Conservation (phyloP, 2,797 vertebrate genomes). For the Atherinosoma microstoma region DNA sequence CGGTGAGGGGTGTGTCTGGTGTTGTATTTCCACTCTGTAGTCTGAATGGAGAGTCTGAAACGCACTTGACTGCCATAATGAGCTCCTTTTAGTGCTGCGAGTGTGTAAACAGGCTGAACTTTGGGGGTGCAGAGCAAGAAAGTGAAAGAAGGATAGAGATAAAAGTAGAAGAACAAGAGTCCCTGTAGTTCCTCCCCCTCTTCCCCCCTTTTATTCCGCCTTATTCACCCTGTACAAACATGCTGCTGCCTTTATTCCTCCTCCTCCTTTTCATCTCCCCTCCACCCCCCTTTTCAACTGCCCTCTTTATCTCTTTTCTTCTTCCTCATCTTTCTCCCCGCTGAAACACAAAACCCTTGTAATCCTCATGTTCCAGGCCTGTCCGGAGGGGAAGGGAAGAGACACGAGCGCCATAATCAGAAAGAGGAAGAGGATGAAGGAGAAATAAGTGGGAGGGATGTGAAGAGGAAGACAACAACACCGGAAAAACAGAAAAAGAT, state of each 20-base stretch:
- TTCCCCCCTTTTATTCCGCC: slow-evolving; percentile 28
- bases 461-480: not conserved
- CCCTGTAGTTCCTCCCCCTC: slow-evolving; percentile 46
- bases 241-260: not conserved
- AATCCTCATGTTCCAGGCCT: slow-evolving; percentile 68
- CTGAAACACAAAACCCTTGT: slow-evolving; percentile 78
- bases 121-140: slow-evolving; percentile 14
- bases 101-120: slow-evolving; percentile 38
- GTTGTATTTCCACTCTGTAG: slow-evolving; percentile 67
- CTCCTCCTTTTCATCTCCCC: slow-evolving; percentile 1
- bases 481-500: slow-evolving; percentile 1
- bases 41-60: slow-evolving; percentile 58
- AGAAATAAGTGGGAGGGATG: slow-evolving; percentile 14
- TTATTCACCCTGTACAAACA: slow-evolving; percentile 46
- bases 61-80: slow-evolving; percentile 63
- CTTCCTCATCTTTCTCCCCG: slow-evolving; percentile 64
- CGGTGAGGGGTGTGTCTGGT: slow-evolving; percentile 71
- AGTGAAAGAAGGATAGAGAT: slow-evolving; percentile 35
- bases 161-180: slow-evolving; percentile 62
- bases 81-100: slow-evolving; percentile 25
- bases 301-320: slow-evolving; percentile 66
- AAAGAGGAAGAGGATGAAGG: slow-evolving; percentile 1
- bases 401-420: slow-evolving; percentile 12
- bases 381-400: slow-evolving; percentile 51
- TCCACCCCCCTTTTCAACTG: slow-evolving; percentile 37